phyloP scores from a whole-genome alignment of 2,797 vertebrate genomes.

The Scyliorhinus canicula region DNA sequence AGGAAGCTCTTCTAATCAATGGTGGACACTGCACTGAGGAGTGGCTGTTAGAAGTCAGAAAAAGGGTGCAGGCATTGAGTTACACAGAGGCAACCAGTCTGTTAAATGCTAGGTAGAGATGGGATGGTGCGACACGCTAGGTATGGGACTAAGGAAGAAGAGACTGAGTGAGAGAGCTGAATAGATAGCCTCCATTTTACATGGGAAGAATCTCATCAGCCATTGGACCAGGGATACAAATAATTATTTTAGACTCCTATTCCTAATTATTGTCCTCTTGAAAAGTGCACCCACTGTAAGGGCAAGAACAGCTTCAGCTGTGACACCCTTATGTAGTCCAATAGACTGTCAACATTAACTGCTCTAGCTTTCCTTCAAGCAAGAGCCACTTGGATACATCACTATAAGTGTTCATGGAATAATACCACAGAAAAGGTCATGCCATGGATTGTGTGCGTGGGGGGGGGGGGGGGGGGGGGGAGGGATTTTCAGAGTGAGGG shows the following conservation, averaged over 20 bases:
- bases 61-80: background rate
- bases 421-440: background rate
- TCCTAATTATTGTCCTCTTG: background rate
- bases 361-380: background rate
- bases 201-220: background rate
- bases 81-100: background rate
- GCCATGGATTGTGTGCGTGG: too few relatives aligned
- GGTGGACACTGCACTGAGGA: background rate
- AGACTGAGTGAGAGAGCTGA: background rate
- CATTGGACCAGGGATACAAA: background rate
- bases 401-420: background rate
- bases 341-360: background rate
- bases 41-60: background rate
- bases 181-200: background rate
- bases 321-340: background rate
- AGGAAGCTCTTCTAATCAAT: background rate
- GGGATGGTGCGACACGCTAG: too few relatives aligned
- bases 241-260: background rate
- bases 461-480: too few relatives aligned
- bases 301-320: background rate
- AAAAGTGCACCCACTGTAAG: background rate
- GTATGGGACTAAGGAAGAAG: background rate
- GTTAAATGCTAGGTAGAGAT: background rate
- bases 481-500: too few relatives aligned
- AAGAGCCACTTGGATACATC: background rate